Evolutionary conservation across 2,888 invertebrate genomes (phyloP).

Genomic region (Epinotia ramella): DNA sequence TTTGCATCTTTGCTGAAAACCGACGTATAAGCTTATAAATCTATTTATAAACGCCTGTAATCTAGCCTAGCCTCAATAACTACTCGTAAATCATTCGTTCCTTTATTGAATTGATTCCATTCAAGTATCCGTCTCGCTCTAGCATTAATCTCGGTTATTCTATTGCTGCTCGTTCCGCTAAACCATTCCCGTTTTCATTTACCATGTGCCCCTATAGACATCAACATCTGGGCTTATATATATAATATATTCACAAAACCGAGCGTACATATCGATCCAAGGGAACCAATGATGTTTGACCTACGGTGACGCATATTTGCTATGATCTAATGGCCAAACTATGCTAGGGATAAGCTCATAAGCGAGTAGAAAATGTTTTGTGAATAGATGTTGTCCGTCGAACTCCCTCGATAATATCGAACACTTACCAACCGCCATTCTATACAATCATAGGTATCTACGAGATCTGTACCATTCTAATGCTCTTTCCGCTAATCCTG

Average conservation of each 20-base stretch:
- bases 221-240: constrained; percentile 23
- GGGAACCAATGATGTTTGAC: background rate
- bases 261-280: background rate
- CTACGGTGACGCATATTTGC: background rate
- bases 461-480: constrained; percentile 19
- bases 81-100: constrained; percentile 44
- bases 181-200: constrained; percentile 42
- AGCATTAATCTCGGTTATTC: constrained; percentile 38
- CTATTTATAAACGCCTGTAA: constrained; percentile 44
- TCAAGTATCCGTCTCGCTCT: constrained; percentile 47
- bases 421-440: constrained; percentile 17
- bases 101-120: constrained; percentile 50
- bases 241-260: background rate
- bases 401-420: constrained; percentile 38
- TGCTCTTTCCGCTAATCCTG: constrained; percentile 31
- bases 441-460: constrained; percentile 5
- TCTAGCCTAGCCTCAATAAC: constrained; percentile 45
- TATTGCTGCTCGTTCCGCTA: constrained; percentile 36
- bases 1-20: constrained; percentile 9
- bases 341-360: background rate
- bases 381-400: constrained; percentile 25
- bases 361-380: background rate
- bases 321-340: background rate
- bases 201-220: constrained; percentile 39
- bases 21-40: constrained; percentile 7